A percentile compares a stretch with the other conserved stretches of the same genome.
Conservation (phyloP, 2,113 vertebrate genomes). For the Coturnix japonica region DNA sequence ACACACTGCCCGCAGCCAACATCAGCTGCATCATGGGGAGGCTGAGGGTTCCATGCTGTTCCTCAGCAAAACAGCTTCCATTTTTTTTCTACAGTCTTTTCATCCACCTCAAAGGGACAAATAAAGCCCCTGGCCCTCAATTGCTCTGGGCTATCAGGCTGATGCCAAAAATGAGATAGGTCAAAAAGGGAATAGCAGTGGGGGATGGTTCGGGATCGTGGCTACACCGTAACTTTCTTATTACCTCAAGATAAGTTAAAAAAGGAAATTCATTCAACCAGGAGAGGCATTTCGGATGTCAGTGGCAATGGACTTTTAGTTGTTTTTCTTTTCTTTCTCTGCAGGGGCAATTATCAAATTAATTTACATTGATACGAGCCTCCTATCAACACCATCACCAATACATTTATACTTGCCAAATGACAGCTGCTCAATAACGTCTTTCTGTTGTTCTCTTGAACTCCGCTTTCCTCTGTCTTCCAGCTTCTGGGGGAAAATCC, state of each 20-base stretch:
- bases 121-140: not conserved
- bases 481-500: not conserved
- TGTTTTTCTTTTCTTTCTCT: not conserved
- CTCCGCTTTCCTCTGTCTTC: not conserved
- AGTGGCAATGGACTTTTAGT: constrained; percentile 10
- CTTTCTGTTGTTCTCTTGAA: not conserved
- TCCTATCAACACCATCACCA: constrained; percentile 10
- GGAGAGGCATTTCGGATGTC: not conserved
- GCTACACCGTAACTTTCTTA: constrained; percentile 14
- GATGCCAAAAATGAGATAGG: not conserved
- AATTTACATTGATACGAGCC: constrained; percentile 20
- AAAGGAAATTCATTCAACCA: constrained; percentile 38
- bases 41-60: not conserved
- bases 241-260: constrained; percentile 33
- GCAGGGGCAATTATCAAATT: constrained; percentile 46
- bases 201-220: not conserved
- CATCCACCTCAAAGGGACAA: not conserved
- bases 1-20: not conserved
- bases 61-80: not conserved
- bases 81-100: not conserved
- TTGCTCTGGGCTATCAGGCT: not conserved
- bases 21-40: not conserved
- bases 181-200: not conserved
- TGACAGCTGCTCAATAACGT: not conserved
- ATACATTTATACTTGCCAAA: not conserved